phyloP scores from a whole-genome alignment of 2,888 invertebrate genomes.

The Falcaria lacertinaria region DNA sequence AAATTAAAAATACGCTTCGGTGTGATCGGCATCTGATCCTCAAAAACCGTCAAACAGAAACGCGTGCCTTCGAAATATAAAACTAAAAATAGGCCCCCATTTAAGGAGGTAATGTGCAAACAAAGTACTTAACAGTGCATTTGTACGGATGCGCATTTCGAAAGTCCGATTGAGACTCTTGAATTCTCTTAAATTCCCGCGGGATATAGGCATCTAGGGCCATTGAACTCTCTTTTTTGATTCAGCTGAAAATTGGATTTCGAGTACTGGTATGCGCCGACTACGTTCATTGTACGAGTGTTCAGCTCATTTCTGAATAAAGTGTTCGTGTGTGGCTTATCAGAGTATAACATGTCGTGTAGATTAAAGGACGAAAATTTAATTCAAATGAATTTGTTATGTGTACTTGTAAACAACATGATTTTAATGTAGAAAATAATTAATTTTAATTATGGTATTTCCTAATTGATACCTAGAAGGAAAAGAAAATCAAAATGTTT shows the following conservation, averaged over 20 bases:
- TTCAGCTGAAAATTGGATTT: slow-evolving; percentile 36
- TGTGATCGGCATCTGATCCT: slow-evolving; percentile 5
- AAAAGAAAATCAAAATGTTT: no score
- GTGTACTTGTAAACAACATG: no score
- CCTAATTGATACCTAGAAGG: no score
- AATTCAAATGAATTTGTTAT: no score
- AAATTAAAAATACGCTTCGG: not conserved
- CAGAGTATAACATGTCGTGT: no score
- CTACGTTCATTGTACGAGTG: slow-evolving; percentile 29
- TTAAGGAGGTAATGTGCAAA: slow-evolving; percentile 72
- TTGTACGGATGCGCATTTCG: slow-evolving; percentile 27
- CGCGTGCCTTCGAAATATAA: slow-evolving; percentile 60
- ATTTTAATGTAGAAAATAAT: no score
- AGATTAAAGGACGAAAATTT: no score
- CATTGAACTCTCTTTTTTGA: slow-evolving; percentile 1
- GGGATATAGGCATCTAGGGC: slow-evolving; percentile 33
- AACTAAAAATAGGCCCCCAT: slow-evolving; percentile 70
- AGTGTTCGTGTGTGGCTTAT: no score
- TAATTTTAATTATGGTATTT: no score
- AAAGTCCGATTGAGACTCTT: slow-evolving; percentile 29
- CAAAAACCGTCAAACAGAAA: slow-evolving; percentile 21
- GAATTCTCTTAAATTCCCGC: slow-evolving; percentile 27
- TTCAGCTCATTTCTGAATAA: slow-evolving; percentile 19
- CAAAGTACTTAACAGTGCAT: slow-evolving; percentile 56
- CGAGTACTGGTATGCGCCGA: slow-evolving; percentile 18